A percentile compares a stretch with the other conserved stretches of the same genome.
phyloP scores from a whole-genome alignment of 2,113 vertebrate species.

The Leuciscus idus region DNA sequence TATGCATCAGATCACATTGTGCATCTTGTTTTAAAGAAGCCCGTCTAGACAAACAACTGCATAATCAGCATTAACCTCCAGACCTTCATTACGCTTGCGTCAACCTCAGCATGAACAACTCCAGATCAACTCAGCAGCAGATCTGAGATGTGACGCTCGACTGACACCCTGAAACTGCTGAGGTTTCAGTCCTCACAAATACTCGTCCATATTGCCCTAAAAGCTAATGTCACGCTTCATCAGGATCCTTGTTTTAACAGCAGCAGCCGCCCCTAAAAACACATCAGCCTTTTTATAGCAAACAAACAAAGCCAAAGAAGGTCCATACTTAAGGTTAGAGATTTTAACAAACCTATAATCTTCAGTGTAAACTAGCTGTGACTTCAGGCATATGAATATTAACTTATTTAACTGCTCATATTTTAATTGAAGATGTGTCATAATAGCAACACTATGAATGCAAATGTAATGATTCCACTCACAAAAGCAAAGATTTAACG shows the following conservation, averaged over 20 bases:
- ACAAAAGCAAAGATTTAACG: too few relatives aligned
- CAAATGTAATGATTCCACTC: too few relatives aligned
- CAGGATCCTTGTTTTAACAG: not conserved
- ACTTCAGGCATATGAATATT: too few relatives aligned
- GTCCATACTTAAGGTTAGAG: not conserved
- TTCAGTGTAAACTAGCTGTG: not conserved
- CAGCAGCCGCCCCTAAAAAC: not conserved
- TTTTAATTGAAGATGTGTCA: too few relatives aligned
- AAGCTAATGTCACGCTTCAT: not conserved
- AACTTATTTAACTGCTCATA: too few relatives aligned
- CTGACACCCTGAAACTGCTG: not conserved
- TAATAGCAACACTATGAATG: too few relatives aligned
- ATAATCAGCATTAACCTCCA: not conserved
- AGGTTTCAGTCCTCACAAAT: not conserved
- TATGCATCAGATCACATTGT: too few relatives aligned
- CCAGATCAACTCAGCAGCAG: not conserved
- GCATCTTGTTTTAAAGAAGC: too few relatives aligned
- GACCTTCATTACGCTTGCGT: not conserved
- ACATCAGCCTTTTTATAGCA: not conserved
- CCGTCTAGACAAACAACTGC: not conserved
- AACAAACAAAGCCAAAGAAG: not conserved
- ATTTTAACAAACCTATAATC: not conserved
- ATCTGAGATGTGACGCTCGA: not conserved
- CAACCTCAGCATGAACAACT: not conserved
- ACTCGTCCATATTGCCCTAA: not conserved